Evolutionary conservation across 2,113 vertebrate species (phyloP), one percentile per base, ranked within the genome.

Genomic region (Cercopithecus mona): DNA sequence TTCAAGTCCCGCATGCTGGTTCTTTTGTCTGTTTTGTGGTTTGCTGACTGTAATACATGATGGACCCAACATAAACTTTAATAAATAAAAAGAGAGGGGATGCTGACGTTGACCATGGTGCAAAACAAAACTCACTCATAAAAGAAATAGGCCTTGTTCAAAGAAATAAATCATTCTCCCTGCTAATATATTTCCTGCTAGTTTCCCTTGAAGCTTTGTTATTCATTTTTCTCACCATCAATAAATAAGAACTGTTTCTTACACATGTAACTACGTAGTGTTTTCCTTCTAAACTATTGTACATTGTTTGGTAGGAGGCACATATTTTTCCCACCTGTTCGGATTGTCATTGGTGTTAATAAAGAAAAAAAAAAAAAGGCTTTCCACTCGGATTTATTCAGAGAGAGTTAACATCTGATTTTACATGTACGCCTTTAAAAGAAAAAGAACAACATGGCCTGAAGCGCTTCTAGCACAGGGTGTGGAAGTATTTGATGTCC

Each of bases 391-490:
- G 97, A 95, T 98, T 98, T 97, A 96, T 93, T 98, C 96, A 73
- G 97, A 94, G 89, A 96, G 97, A 98, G 98, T 98, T 98, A 98
- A 98, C 97, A 93, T 98, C 98, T 98, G 98, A 98, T 98, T 98
- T 98, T 98, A 97, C 88, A 72, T 92, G 95, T 97, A 98, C 97
- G 94, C 96, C 92, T 98, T 98, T 98, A 97, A 97, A 97, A 98
- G 98, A 96, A 97, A 97, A 96, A 96, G 90, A 96, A 80, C 87
- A 93, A 86, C 61, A 68, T 93, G 97, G 96, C 98, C 98, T 72
- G 92, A 94, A 98, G 98, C 97, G 17, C 95, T 92, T 80, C 97
- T 96, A 81, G 94, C 94, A 96, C 32, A 97, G 92, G 98, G 96
- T 27, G 93, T 97, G 98, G 95, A 97, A 95, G 97, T 94, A 96